A percentile compares a stretch with the other conserved stretches of the same genome.
Conservation (phyloP, 2,888 invertebrate genomes). For the Sarcophaga carnaria region DNA sequence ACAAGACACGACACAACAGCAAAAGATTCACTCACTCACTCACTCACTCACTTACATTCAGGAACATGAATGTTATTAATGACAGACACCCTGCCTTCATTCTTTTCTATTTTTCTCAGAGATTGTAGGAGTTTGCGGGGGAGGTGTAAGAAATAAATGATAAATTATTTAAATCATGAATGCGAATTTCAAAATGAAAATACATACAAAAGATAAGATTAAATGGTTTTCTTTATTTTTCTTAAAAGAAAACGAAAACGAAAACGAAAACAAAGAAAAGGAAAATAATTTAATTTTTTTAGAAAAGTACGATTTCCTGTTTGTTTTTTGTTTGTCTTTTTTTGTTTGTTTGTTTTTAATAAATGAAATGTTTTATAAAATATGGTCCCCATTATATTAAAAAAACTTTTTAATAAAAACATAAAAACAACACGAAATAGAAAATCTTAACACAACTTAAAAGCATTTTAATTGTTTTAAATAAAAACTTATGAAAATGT, state of each 20-base stretch:
- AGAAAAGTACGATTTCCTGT: no score
- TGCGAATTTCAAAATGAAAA: no score
- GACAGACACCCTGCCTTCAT: no score
- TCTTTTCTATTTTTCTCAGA: no score
- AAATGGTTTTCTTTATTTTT: neutral
- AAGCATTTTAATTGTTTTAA: no score
- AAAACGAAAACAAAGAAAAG: neutral
- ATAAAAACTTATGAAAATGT: no score
- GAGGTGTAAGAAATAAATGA: neutral
- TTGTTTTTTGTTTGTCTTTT: no score
- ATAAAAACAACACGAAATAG: neutral
- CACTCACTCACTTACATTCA: no score
- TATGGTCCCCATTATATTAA: slow-evolving; percentile 56
- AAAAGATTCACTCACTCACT: neutral
- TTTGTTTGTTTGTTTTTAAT: neutral
- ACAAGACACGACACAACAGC: neutral
- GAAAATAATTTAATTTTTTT: neutral
- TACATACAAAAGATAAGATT: no score
- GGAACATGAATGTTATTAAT: neutral
- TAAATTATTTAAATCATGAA: slow-evolving; percentile 12
- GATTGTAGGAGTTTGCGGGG: no score
- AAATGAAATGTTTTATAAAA: neutral
- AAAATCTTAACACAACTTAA: neutral
- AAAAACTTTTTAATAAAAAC: neutral
- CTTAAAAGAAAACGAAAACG: neutral